Evolutionary conservation across 2,113 vertebrate species (phyloP), one percentile per base, ranked within the genome.

Genomic region (Mesoclemmys tuberculata): DNA sequence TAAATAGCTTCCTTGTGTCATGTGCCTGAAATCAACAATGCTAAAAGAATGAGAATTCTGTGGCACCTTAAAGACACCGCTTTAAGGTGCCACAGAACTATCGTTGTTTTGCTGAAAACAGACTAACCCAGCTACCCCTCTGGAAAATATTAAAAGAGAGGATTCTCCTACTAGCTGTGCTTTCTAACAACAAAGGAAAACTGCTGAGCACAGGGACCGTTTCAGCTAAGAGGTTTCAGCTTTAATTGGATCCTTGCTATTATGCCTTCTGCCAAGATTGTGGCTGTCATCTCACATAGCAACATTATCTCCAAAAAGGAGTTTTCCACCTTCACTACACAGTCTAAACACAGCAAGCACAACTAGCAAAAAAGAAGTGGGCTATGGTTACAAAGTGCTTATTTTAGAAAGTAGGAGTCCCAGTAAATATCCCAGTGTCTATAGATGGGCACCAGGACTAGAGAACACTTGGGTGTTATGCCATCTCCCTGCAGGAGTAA

Each of bases 301-400:
- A 82, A 49, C 64, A 84, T 35, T 82, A 82, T 26, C 51, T 92
- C 68, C 71, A 49, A 95, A 86, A 81, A 29, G 13, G n/a, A 83
- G 24, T 92, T 92, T 87, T 90, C 78, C 82, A 84, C 79, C 83
- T n/a, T 14, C 71, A 4, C 27, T 55, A 29, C 29, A 27, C 35
- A 94, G 49, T 78, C 56, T 85, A 68, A 95, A 41, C 46, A 79
- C 86, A 95, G 91, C 85, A 89, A 90, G 64, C 29, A 81, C 10
- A 82, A 75, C 10, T 21, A 3, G 44, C 38, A 8, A 12, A 48
- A 35, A 75, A 90, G 12, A 75, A 51, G 54, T 24, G 31, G 4
- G 46, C 19, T 5, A 21, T 35, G 41, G 19, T 31, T 93, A 18
- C 71, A n/a, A 48, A 49, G 38, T 81, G 48, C 51, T 91, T 49